phyloP scores from a whole-genome alignment of 2,888 invertebrate genomes.

The Chaitophorus viminalis region DNA sequence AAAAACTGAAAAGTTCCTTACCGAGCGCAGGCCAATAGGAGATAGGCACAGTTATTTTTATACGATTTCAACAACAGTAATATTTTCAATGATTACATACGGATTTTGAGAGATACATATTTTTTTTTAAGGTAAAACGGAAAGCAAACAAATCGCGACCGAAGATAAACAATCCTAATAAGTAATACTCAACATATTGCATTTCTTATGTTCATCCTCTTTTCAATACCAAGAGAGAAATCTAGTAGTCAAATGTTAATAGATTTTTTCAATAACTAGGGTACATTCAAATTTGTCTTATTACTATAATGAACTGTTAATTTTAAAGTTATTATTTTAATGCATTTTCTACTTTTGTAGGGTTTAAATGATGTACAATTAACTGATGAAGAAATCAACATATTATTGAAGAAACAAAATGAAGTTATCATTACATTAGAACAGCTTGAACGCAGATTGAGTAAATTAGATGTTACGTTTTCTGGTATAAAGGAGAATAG shows the following conservation, averaged over 20 bases:
- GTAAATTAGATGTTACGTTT: conserved; percentile 63
- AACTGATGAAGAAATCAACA: conserved; percentile 29
- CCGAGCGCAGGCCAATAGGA: no score
- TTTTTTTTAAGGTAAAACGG: conserved; percentile 14
- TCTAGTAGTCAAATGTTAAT: neutral
- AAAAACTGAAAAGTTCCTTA: no score
- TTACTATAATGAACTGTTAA: neutral
- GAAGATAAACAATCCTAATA: neutral
- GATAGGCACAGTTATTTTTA: no score
- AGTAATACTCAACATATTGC: neutral
- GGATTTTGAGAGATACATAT: neutral
- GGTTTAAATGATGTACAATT: neutral
- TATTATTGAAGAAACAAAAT: conserved; percentile 46
- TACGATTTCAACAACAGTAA: neutral
- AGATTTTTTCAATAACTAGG: neutral
- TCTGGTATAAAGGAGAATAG: neutral
- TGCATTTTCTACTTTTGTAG: neutral
- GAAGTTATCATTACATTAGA: conserved; percentile 62
- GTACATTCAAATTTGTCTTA: neutral
- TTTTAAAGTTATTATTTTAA: neutral
- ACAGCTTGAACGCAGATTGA: conserved; percentile 64
- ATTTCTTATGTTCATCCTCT: neutral
- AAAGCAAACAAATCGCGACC: neutral
- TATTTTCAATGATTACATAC: neutral
- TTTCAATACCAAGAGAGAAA: neutral